A percentile compares a stretch with the other conserved stretches of the same genome.
Conservation (phyloP, 2,888 invertebrate species). For the Pardosa pseudoannulata region DNA sequence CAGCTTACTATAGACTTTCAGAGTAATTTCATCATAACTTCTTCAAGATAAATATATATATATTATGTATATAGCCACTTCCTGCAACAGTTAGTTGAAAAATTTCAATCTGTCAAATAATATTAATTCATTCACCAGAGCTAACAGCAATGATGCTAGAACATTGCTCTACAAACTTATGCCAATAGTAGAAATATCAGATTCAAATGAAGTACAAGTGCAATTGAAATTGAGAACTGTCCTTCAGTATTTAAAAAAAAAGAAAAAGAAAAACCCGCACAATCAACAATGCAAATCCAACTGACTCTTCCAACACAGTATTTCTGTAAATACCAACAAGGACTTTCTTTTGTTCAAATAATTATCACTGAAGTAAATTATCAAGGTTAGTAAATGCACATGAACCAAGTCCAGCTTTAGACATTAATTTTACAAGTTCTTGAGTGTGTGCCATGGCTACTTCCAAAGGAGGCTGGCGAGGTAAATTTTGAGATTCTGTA, state of each 20-base stretch:
- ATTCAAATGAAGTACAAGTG: slow-evolving; percentile 68
- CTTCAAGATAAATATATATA: slow-evolving; percentile 54
- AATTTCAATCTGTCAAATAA: slow-evolving; percentile 2
- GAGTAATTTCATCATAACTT: slow-evolving; percentile 38
- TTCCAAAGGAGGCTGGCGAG: slow-evolving; percentile 93
- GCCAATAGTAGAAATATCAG: slow-evolving; percentile 61
- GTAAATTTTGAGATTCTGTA: slow-evolving; percentile 92
- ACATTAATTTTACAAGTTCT: slow-evolving; percentile 92
- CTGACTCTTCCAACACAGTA: neutral
- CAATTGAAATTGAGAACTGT: slow-evolving; percentile 52
- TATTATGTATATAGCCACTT: slow-evolving; percentile 10
- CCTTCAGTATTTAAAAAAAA: slow-evolving; percentile 52
- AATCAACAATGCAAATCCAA: slow-evolving; percentile 23
- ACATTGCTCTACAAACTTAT: slow-evolving; percentile 65
- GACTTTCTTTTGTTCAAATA: slow-evolving; percentile 13
- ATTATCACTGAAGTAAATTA: slow-evolving; percentile 79
- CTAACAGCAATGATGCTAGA: slow-evolving; percentile 64
- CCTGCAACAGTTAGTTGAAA: slow-evolving; percentile 21
- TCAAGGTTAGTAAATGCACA: slow-evolving; percentile 96
- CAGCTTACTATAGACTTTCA: slow-evolving; percentile 42
- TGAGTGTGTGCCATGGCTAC: slow-evolving; percentile 93
- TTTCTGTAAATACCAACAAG: neutral
- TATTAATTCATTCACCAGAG: slow-evolving; percentile 64
- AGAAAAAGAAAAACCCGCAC: slow-evolving; percentile 24
- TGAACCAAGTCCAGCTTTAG: slow-evolving; percentile 90